Conservation (phyloP, 2,113 vertebrate species). For the Falco punctatus region DNA sequence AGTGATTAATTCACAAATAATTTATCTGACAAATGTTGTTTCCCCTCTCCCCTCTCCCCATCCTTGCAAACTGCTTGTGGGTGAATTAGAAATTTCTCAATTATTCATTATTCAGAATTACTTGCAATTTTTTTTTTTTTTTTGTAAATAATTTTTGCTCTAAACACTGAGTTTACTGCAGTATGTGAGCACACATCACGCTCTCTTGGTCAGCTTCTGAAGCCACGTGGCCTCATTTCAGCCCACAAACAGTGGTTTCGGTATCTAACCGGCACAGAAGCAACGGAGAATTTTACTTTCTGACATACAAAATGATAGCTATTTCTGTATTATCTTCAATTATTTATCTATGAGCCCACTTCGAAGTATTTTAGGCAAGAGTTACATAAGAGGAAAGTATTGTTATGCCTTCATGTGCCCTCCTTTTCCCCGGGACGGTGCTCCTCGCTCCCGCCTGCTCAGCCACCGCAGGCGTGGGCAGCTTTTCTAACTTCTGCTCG, state of each 20-base stretch:
- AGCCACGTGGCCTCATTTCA: neutral
- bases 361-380: slow-evolving; percentile 54
- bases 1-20: slow-evolving; percentile 66
- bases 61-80: neutral
- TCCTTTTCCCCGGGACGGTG: neutral
- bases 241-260: neutral
- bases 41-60: neutral
- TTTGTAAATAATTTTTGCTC: neutral
- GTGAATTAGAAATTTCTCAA: neutral
- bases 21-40: slow-evolving; percentile 41
- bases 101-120: slow-evolving; percentile 22
- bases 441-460: neutral
- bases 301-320: slow-evolving; percentile 30
- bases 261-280: neutral
- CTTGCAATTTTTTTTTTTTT: neutral
- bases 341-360: slow-evolving; percentile 55
- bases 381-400: slow-evolving; percentile 52
- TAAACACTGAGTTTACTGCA: neutral
- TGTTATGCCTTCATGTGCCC: slow-evolving; percentile 35
- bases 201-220: neutral
- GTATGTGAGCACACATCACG: neutral
- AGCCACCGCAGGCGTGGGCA: neutral
- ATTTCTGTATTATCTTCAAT: slow-evolving; percentile 46
- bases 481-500: neutral
- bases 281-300: neutral